phyloP scores from a whole-genome alignment of 53 echinoderm and acorn worm species.

The Temnopleurus reevesii region DNA sequence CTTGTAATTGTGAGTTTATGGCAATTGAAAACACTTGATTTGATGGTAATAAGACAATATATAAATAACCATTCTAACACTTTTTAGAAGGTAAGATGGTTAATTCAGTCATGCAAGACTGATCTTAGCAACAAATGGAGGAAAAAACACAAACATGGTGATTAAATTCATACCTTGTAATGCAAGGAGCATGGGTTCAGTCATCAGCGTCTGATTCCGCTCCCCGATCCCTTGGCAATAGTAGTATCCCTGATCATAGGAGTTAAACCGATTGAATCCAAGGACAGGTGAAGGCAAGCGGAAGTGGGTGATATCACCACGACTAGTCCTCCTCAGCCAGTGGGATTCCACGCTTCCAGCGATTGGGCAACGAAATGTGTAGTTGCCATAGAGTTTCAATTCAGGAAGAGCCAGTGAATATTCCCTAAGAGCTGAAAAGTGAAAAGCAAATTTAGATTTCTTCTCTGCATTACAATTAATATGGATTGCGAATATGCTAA shows the following conservation, averaged over 20 bases:
- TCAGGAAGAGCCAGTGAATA: not conserved
- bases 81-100: no score
- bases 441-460: no score
- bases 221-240: not conserved
- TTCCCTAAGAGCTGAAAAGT: not conserved
- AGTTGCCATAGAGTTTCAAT: not conserved
- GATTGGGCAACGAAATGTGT: conserved; percentile 8
- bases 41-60: no score
- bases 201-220: not conserved
- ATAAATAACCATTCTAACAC: no score
- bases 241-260: conserved; percentile 9
- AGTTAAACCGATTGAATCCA: not conserved
- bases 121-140: no score
- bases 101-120: no score
- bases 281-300: not conserved
- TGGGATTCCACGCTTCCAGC: not conserved
- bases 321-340: conserved; percentile 1
- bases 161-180: not conserved
- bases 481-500: no score
- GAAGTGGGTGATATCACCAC: not conserved
- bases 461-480: no score
- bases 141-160: not conserved
- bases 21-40: no score
- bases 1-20: no score
- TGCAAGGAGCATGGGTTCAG: not conserved